Conservation (phyloP, 2,797 vertebrate species). For the Rhincodon typus region DNA sequence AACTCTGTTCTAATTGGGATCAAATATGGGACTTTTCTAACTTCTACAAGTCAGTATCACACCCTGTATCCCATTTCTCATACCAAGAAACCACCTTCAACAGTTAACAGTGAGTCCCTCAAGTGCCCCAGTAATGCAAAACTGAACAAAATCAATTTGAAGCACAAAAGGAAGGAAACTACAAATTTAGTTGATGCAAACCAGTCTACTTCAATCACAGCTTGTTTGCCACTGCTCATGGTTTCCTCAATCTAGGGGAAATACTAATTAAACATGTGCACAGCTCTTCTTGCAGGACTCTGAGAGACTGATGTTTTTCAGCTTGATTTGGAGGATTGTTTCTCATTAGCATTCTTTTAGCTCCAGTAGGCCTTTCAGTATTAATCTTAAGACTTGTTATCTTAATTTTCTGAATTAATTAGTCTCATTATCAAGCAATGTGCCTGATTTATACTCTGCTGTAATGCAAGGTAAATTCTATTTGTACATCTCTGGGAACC, state of each 20-base stretch:
- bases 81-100: neutral
- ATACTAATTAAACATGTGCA: neutral
- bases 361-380: neutral
- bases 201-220: neutral
- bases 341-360: constrained; percentile 25
- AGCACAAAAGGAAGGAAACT: neutral
- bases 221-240: neutral
- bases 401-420: constrained; percentile 35
- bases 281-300: neutral
- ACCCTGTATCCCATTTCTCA: neutral
- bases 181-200: neutral
- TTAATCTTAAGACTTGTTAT: constrained; percentile 24
- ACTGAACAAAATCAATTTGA: neutral
- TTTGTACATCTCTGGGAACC: neutral
- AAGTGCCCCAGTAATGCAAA: neutral
- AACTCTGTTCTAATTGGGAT: neutral
- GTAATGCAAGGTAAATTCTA: constrained; percentile 28
- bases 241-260: neutral
- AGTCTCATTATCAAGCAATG: neutral
- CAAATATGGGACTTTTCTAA: neutral
- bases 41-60: neutral
- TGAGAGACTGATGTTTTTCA: neutral
- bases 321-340: neutral
- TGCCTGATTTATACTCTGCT: constrained; percentile 2
- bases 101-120: neutral